Percentiles rank a stretch among this genome's conserved stretches.
phyloP scores from a whole-genome alignment of 1,140 invertebrate species.

The Meteorus sp. region DNA sequence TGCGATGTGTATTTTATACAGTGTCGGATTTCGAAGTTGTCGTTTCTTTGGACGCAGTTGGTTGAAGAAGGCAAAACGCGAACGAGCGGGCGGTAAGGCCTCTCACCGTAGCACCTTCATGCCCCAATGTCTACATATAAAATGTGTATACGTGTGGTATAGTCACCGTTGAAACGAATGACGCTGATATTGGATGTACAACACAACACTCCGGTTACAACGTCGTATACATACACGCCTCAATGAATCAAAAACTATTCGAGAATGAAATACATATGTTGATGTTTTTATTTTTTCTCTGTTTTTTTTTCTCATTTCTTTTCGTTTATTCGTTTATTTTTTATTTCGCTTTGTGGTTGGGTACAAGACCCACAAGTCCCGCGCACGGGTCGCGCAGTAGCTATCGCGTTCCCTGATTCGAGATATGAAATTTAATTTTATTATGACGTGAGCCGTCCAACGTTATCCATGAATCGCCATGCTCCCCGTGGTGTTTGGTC shows the following conservation, averaged over 20 bases:
- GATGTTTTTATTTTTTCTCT: too few species aligned
- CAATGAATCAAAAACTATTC: conserved; percentile 26
- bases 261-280: conserved; percentile 18
- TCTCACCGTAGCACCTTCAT: neutral
- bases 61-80: neutral
- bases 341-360: neutral
- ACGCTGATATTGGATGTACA: conserved; percentile 21
- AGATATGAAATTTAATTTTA: conserved; percentile 34
- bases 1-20: conserved; percentile 24
- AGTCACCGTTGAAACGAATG: conserved; percentile 18
- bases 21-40: conserved; percentile 27
- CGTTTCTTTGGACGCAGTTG: conserved; percentile 6
- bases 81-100: neutral
- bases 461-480: conserved; percentile 29
- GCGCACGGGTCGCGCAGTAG: conserved; percentile 22
- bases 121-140: too few species aligned
- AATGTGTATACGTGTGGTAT: conserved; percentile 7
- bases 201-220: conserved; percentile 23
- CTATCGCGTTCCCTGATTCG: conserved; percentile 32
- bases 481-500: conserved; percentile 26
- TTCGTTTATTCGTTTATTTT: neutral
- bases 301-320: too few species aligned
- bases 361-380: neutral
- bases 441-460: conserved; percentile 32
- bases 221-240: too few species aligned